Evolutionary conservation across 2,113 vertebrate genomes (phyloP).

Genomic region (Orcinus orca): DNA sequence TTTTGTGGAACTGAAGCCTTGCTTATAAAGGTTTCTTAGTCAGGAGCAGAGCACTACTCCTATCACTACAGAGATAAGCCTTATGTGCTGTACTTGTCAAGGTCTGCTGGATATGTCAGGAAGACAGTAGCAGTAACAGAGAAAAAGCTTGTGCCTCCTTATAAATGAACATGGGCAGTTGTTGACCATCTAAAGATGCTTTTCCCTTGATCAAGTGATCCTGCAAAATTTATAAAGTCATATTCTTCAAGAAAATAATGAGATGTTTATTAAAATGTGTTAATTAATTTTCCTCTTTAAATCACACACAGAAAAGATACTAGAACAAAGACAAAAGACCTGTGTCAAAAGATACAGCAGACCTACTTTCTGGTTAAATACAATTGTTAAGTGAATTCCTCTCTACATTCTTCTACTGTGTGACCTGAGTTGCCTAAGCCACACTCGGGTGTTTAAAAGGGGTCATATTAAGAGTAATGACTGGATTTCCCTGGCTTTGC

Average conservation of each 20-base stretch:
- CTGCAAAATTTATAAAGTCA: neutral
- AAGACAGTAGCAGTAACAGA: neutral
- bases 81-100: constrained; percentile 28
- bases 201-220: constrained; percentile 2
- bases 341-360: neutral
- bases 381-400: neutral
- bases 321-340: neutral
- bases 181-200: neutral
- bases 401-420: neutral
- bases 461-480: neutral
- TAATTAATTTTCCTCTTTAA: constrained; percentile 20
- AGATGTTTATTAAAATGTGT: neutral
- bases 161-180: neutral
- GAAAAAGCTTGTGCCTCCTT: neutral
- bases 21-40: constrained; percentile 5
- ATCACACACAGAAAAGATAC: neutral
- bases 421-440: neutral
- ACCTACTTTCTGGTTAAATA: neutral
- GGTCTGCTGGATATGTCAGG: constrained; percentile 50
- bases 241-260: neutral
- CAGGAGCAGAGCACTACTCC: constrained; percentile 1
- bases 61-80: constrained; percentile 45
- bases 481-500: neutral
- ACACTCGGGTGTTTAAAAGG: neutral
- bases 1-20: constrained; percentile 40